A percentile compares a stretch with the other conserved stretches of the same genome.
phyloP scores from a whole-genome alignment of 2,797 vertebrate species.

The Phalloptychus januarius region DNA sequence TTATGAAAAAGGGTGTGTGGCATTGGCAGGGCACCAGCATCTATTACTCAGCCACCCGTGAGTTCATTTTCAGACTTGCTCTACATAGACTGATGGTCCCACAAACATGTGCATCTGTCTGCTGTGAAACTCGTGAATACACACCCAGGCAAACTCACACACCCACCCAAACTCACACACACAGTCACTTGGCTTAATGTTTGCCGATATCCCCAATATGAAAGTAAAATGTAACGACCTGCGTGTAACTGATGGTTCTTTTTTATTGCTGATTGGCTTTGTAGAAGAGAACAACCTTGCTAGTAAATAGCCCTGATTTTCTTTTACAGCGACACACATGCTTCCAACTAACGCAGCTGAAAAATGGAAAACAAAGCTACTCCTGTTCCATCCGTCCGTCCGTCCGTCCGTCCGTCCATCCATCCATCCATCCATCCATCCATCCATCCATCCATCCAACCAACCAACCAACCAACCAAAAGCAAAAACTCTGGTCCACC shows the following conservation, averaged over 20 bases:
- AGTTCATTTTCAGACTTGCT: conserved; percentile 51
- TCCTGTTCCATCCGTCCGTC: neutral
- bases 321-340: neutral
- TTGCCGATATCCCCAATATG: neutral
- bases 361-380: neutral
- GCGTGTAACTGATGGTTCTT: neutral
- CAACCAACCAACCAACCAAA: too few relatives aligned
- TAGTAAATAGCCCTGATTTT: neutral
- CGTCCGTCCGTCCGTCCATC: too few relatives aligned
- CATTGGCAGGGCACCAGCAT: conserved; percentile 78
- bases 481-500: too few relatives aligned
- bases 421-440: too few relatives aligned
- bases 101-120: conserved; percentile 24
- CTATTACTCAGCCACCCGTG: conserved; percentile 77
- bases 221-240: neutral
- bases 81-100: conserved; percentile 45
- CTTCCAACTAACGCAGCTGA: neutral
- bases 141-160: conserved; percentile 5
- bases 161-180: neutral
- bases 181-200: neutral
- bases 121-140: neutral
- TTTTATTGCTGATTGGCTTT: neutral
- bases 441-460: too few relatives aligned
- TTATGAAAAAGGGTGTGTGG: conserved; percentile 76
- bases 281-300: neutral